phyloP scores from a whole-genome alignment of 2,888 invertebrate genomes.

The Drosophila suboccidentalis region DNA sequence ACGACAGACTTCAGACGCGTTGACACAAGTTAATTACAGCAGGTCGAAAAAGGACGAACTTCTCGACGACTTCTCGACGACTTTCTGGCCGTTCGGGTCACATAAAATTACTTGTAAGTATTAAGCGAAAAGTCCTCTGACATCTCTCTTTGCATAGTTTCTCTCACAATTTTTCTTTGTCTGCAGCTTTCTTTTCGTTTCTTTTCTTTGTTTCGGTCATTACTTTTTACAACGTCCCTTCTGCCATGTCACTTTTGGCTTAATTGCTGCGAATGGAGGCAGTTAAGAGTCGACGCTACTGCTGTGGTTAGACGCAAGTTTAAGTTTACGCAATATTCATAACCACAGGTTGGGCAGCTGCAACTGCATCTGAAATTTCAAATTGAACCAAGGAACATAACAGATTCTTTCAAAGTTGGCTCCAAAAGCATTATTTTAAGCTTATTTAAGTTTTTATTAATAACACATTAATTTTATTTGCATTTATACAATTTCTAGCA shows the following conservation, averaged over 20 bases:
- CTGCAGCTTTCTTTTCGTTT: background rate
- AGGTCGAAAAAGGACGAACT: constrained; percentile 48
- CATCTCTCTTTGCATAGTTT: constrained; percentile 37
- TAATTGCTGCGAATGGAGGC: constrained; percentile 41
- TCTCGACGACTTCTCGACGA: constrained; percentile 35
- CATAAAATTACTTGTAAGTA: constrained; percentile 56
- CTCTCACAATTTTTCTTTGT: constrained; percentile 5
- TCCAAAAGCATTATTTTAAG: no score
- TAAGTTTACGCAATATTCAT: constrained; percentile 5
- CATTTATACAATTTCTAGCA: no score
- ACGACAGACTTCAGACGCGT: constrained; percentile 35
- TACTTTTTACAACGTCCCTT: constrained; percentile 44
- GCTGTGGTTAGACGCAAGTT: constrained; percentile 4
- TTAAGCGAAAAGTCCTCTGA: constrained; percentile 44
- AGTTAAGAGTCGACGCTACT: constrained; percentile 15
- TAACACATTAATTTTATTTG: no score
- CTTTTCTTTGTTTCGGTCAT: constrained; percentile 14
- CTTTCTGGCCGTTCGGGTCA: constrained; percentile 57
- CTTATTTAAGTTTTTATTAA: no score
- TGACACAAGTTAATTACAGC: constrained; percentile 67
- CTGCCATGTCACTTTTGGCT: constrained; percentile 52
- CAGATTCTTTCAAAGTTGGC: background rate
- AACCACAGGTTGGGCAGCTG: background rate
- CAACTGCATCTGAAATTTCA: constrained; percentile 3
- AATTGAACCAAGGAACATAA: background rate